Evolutionary conservation across 2,113 vertebrate species (phyloP), one percentile per base, ranked within the genome.

Genomic region (Oxyura jamaicensis): DNA sequence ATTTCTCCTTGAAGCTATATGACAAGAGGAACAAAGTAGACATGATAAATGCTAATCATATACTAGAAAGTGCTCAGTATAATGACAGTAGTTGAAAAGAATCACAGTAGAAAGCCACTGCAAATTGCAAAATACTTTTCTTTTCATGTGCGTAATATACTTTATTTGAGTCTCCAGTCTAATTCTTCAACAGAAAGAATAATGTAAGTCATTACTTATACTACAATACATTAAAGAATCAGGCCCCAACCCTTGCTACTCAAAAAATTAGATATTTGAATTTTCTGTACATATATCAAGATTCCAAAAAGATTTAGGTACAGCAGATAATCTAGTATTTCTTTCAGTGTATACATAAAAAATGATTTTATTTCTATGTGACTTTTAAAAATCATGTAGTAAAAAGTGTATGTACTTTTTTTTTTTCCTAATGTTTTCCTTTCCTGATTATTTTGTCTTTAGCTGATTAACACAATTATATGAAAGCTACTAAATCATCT

Each of bases 371-470:
- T 79, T 86, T 95, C 15, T 2, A 10, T 63, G 39, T 65, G 60
- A 84, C 81, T 91, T 82, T 93, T 71, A 75, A 87, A 55, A 63
- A 77, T 50, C 75, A 18, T 67, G 41, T 7, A 82, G 17, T 78
- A 58, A 62, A 84, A 75, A 52, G 41, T 60, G 78, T 77, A 75
- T 83, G 35, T n/a, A n/a, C 15, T 44, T 39, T 90, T 63, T 12
- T 25, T 95, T 94, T 93, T 92, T 74, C 53, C 91, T 85, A 75
- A 91, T 90, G 29, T 82, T 96, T 96, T 91, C 20, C 17, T 90
- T 88, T 91, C 41, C 48, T 83, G 31, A 86, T 88, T 90, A 94
- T 84, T 95, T 91, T 35, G 16, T 67, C 76, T 35, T 13, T 86
- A 29, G 25, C 69, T 86, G 48, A 91, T 71, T 96, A 82, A 14